phyloP scores from a whole-genome alignment of 2,888 invertebrate species.

The Cryptocheilus praepositus region DNA sequence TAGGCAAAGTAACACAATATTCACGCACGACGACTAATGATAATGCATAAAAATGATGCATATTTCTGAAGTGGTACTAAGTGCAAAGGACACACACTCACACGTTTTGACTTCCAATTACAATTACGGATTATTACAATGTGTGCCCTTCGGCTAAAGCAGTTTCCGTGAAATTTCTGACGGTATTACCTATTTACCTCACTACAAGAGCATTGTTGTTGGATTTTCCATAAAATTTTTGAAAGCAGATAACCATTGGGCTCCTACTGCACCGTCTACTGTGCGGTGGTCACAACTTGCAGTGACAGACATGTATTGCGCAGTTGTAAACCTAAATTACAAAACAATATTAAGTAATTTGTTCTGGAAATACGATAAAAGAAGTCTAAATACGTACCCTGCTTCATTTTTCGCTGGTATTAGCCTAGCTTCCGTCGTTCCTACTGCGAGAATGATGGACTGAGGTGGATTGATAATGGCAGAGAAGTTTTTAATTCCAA shows the following conservation, averaged over 20 bases:
- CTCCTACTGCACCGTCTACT: conserved; percentile 98
- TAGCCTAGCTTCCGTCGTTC: conserved; percentile 85
- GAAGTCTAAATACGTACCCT: conserved; percentile 79
- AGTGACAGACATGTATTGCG: conserved; percentile 91
- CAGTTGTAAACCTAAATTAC: conserved; percentile 81
- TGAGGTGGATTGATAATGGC: conserved; percentile 98
- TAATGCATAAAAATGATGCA: no score
- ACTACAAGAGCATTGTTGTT: conserved; percentile 92
- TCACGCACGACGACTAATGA: no score
- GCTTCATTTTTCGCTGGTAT: conserved; percentile 84
- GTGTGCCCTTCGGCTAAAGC: no score
- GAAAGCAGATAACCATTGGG: conserved; percentile 95
- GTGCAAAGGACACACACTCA: background rate
- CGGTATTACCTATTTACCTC: conserved; percentile 28
- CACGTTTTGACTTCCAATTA: background rate
- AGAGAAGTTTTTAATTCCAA: conserved; percentile 89
- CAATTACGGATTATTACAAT: background rate
- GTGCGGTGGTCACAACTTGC: conserved; percentile 98
- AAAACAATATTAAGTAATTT: background rate
- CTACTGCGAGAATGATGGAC: conserved; percentile 94
- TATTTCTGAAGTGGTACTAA: background rate
- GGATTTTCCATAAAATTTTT: conserved; percentile 94
- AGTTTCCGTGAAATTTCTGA: background rate
- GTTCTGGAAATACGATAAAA: background rate
- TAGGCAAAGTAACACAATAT: no score